Base-by-base conservation (phyloP, 1,140 invertebrate genomes). In the Cheumatopsyche charites region DNA sequence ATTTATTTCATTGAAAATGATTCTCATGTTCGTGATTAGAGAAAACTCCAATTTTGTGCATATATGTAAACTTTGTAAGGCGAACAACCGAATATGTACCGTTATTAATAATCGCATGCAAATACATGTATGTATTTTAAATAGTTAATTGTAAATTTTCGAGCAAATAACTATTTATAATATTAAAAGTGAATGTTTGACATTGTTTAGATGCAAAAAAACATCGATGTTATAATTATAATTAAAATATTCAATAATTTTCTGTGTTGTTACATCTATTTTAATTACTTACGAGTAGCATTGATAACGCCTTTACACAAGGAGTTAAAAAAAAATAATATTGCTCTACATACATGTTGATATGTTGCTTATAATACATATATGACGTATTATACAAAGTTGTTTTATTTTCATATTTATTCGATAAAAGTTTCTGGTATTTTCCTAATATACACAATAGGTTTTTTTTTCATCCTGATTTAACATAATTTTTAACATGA, bases 201-300 rank as follows among this genome's bases (percentile, higher is more conserved):
- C 68, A 72, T 75, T 49, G 67, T 75, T 73, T 69, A 70, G 72
- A 72, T 70, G 62, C 67, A 67, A 73, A 75, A 65, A 47, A 66
- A 26, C 62, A 58, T 66, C 70, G 19, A 55, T 66, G 70, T 72
- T 72, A 67, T 52, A 52, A 62, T 72, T 72, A 67, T 52, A 52
- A 52, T 66, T 72, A 45, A 67, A 70, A 74, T 49, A 74, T 71
- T 71, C 62, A 68, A 58, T 58, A 49, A 58, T 72, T 68, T 72
- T 78, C 79, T 79, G 80, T 80, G 81, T 79, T 81, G 81, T 83
- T 82, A 74, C 69, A 82, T 29, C 23, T 82, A 81, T 84, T n/a
- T n/a, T n/a, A n/a, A 80, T 82, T 83, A 84, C 82, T 84, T 83
- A 83, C 82, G 81, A 82, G 81, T 83, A 83, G 80, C 80, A 81